Evolutionary conservation across 2,888 invertebrate species (phyloP).

Genomic region (Cephus nigrinus): DNA sequence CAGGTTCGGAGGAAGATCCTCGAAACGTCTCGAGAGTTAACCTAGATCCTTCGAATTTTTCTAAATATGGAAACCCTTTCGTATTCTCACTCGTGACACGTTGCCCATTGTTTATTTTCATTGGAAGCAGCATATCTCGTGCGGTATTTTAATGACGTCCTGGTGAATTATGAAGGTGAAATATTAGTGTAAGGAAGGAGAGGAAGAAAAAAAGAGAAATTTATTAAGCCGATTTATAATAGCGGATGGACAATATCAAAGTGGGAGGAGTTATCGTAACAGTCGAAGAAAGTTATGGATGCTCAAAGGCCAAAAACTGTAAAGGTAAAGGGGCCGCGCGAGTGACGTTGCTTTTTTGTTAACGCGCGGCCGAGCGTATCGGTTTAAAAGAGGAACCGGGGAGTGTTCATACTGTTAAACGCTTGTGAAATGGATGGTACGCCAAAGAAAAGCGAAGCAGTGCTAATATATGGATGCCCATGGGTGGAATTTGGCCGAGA

Average conservation of each 20-base stretch:
- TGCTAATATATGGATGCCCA: constrained; percentile 66
- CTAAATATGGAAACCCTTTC: background rate
- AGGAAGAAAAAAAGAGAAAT: background rate
- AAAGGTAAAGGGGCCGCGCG: constrained; percentile 4
- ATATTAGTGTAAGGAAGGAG: background rate
- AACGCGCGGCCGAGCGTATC: constrained; percentile 7
- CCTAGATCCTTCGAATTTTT: background rate
- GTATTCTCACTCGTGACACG: background rate
- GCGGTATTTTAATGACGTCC: background rate
- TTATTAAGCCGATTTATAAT: background rate
- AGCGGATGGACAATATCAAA: background rate
- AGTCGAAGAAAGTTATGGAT: background rate
- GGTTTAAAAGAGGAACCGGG: constrained; percentile 23
- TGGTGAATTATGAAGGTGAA: background rate
- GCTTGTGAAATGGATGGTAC: constrained; percentile 64
- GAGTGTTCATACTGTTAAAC: constrained; percentile 41
- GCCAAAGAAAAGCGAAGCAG: constrained; percentile 59
- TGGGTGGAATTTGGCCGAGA: constrained; percentile 67
- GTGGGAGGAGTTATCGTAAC: background rate
- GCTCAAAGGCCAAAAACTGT: background rate
- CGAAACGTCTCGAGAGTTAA: background rate
- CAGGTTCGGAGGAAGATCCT: background rate
- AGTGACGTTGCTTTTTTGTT: constrained; percentile 6
- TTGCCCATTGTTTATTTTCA: background rate
- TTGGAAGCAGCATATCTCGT: background rate